phyloP scores from a whole-genome alignment of 2,797 vertebrate species.

The Setipinna tenuifilis region DNA sequence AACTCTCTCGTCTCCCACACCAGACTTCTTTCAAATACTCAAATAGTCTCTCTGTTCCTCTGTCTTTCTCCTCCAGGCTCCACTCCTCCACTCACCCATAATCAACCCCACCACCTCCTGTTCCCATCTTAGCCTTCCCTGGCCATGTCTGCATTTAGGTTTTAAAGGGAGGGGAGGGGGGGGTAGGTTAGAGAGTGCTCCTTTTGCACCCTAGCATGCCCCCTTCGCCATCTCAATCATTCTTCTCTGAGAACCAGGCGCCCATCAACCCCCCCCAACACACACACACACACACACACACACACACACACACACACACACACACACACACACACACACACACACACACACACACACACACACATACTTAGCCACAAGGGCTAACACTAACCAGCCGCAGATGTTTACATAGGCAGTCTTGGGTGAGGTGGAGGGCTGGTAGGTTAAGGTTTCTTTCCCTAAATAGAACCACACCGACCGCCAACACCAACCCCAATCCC shows the following conservation, averaged over 20 bases:
- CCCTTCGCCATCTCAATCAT: background rate
- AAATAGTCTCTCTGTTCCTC: background rate
- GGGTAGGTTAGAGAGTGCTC: background rate
- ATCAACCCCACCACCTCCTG: background rate
- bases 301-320: slow-evolving; percentile 56
- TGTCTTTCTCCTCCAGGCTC: slow-evolving; percentile 46
- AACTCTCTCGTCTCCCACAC: slow-evolving; percentile 5
- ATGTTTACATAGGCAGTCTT: slow-evolving; percentile 74
- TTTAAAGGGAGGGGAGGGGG: no score
- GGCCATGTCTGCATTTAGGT: background rate
- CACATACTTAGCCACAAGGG: slow-evolving; percentile 73
- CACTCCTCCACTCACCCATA: background rate
- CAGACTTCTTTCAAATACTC: slow-evolving; percentile 14
- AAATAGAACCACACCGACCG: slow-evolving; percentile 70
- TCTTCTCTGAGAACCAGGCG: slow-evolving; percentile 53
- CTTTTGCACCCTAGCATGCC: background rate
- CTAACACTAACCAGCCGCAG: slow-evolving; percentile 84
- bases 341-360: slow-evolving; percentile 59
- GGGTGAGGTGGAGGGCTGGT: slow-evolving; percentile 65
- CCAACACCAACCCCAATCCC: background rate
- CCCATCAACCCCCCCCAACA: slow-evolving; percentile 62
- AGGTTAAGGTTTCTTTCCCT: slow-evolving; percentile 71
- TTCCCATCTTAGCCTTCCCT: background rate
- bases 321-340: background rate
- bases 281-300: slow-evolving; percentile 33